These are phyloP conservation scores for Drosophila aldrichi DNA, from an alignment of 2,888 invertebrate species.

Conservation along the genomic window DNA sequence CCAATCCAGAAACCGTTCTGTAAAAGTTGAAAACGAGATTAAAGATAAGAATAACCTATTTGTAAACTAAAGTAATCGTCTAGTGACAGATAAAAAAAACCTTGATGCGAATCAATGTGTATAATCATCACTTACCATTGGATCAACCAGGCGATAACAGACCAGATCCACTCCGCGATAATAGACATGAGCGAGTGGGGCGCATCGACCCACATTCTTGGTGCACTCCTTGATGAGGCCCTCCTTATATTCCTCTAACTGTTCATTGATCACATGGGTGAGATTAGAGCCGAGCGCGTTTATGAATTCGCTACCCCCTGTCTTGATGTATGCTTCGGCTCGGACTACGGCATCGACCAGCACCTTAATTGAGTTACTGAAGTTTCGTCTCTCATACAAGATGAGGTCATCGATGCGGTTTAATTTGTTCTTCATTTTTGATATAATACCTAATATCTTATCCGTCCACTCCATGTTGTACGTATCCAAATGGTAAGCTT, in stretches of 20 bases:
- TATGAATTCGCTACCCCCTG: conserved; percentile 21
- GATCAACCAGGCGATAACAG: conserved; percentile 53
- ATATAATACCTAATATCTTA: neutral
- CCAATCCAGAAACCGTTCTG: conserved; percentile 98
- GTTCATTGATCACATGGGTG: conserved; percentile 18
- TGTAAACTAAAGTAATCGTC: too few species aligned
- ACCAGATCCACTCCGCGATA: conserved; percentile 40
- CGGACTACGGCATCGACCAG: conserved; percentile 21
- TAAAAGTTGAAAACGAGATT: neutral
- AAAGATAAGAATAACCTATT: too few species aligned
- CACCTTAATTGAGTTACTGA: conserved; percentile 13
- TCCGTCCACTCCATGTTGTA: conserved; percentile 23
- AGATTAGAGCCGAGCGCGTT: conserved; percentile 36
- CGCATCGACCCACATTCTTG: conserved; percentile 42
- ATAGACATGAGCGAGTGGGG: conserved; percentile 53
- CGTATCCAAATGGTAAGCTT: conserved; percentile 26
- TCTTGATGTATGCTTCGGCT: conserved; percentile 30
- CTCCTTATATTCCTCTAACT: conserved; percentile 21
- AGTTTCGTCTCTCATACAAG: conserved; percentile 44
- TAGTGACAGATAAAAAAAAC: too few species aligned
- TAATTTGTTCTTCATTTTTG: conserved; percentile 13
- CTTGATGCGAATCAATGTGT: too few species aligned
- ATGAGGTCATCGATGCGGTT: conserved; percentile 37
- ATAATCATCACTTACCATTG: conserved; percentile 41
- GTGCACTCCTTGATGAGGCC: conserved; percentile 3